Percentiles rank a stretch among this genome's conserved stretches.
These are phyloP conservation scores for Platichthys flesus DNA, from an alignment of 2,113 vertebrate species.

Conservation along the genomic window DNA sequence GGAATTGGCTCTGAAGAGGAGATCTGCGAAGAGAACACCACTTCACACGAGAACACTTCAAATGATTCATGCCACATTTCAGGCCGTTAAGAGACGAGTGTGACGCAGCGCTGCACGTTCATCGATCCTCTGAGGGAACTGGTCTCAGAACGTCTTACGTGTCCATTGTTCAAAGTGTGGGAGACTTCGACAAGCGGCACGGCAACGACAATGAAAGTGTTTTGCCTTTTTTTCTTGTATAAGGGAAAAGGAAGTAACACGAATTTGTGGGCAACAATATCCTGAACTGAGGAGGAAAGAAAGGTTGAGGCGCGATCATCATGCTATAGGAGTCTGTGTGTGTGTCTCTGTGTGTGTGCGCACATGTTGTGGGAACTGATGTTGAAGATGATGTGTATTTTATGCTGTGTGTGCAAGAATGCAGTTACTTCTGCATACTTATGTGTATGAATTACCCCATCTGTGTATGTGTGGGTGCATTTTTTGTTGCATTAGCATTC, in stretches of 20 bases:
- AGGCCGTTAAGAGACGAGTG: constrained; percentile 23
- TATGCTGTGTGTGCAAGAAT: constrained; percentile 14
- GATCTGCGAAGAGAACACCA: constrained; percentile 14
- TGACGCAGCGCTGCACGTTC: not conserved
- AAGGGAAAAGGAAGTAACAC: not conserved
- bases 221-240: not conserved
- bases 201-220: not conserved
- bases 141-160: not conserved
- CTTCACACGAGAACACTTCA: constrained; percentile 23
- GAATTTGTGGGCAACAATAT: not conserved
- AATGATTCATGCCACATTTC: constrained; percentile 40
- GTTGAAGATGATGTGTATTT: constrained; percentile 3
- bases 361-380: not conserved
- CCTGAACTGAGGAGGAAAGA: constrained; percentile 3
- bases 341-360: not conserved
- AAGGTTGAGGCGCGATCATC: not conserved
- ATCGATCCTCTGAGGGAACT: constrained; percentile 12
- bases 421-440: not conserved
- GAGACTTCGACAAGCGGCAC: constrained; percentile 16
- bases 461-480: constrained; percentile 20
- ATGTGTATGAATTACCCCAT: constrained; percentile 1
- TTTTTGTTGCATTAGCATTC: constrained; percentile 50
- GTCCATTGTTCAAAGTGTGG: constrained; percentile 6
- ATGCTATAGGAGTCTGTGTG: not conserved
- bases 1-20: not conserved